Percentiles rank a stretch among this genome's conserved stretches.
Conservation (phyloP, 2,113 vertebrate genomes). For the Sinocyclocheilus grahami region DNA sequence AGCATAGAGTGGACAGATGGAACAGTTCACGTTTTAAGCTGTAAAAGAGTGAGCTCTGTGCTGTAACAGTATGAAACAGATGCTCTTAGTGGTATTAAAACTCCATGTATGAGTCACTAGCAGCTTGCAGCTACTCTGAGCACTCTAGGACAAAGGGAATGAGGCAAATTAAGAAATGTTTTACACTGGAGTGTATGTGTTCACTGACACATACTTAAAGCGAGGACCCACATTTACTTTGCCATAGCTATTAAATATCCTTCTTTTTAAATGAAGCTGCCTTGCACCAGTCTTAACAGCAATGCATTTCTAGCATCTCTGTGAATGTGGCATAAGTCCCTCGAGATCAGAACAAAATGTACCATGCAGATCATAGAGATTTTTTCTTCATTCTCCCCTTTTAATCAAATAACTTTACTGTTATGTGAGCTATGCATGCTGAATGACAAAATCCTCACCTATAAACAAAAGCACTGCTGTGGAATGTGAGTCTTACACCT, state of each 20-base stretch:
- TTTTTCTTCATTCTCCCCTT: background rate
- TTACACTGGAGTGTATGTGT: background rate
- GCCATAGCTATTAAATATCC: background rate
- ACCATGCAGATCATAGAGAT: background rate
- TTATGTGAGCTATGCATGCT: background rate
- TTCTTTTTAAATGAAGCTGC: background rate
- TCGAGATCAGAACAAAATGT: background rate
- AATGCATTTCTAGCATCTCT: background rate
- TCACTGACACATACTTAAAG: background rate
- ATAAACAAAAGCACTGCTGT: background rate
- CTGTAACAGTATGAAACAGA: constrained; percentile 33
- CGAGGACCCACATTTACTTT: background rate
- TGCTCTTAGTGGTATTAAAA: constrained; percentile 44
- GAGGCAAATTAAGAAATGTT: background rate
- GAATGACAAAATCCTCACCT: background rate
- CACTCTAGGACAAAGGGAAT: background rate
- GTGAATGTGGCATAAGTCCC: background rate
- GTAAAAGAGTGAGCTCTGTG: constrained; percentile 18
- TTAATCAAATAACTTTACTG: background rate
- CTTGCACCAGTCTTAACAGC: background rate
- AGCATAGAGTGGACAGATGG: constrained; percentile 3
- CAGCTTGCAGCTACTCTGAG: constrained; percentile 14
- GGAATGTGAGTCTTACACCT: background rate
- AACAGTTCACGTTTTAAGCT: constrained; percentile 31
- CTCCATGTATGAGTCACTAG: constrained; percentile 26